Conservation (phyloP, 2,797 vertebrate genomes). For the Poecilia velifera region DNA sequence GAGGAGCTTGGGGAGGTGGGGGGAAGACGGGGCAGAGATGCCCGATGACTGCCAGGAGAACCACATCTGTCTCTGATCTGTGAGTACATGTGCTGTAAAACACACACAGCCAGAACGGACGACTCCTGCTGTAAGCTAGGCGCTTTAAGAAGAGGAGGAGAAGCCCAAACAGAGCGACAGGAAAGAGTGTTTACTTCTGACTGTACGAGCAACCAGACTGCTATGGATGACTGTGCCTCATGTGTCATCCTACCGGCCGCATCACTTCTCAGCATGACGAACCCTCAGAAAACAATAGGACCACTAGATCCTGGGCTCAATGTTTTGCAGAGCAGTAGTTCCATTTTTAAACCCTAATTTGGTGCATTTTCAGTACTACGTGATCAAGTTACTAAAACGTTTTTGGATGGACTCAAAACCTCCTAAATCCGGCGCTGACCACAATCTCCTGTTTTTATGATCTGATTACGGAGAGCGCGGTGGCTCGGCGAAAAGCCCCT, state of each 20-base stretch:
- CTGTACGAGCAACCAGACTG: neutral
- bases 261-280: conserved; percentile 26
- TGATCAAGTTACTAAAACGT: neutral
- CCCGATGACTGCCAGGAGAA: conserved; percentile 69
- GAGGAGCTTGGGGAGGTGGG: no score
- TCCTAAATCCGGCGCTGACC: neutral
- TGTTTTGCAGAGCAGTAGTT: neutral
- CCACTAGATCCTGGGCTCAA: neutral
- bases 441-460: neutral
- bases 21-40: neutral
- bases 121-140: conserved; percentile 58
- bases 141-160: conserved; percentile 54
- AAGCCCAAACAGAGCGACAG: conserved; percentile 2
- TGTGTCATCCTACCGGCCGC: conserved; percentile 46
- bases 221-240: conserved; percentile 21
- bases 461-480: neutral
- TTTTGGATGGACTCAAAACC: neutral
- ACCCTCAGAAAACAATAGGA: neutral
- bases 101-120: conserved; percentile 8
- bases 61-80: conserved; percentile 81
- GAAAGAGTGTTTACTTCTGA: conserved; percentile 8
- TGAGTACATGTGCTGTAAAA: conserved; percentile 50
- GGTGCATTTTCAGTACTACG: neutral
- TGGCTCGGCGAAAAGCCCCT: neutral
- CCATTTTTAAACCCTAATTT: neutral